Percentiles rank a stretch among this genome's conserved stretches.
Conservation (phyloP, 1,140 invertebrate genomes). For the Rhopalosiphum padi region DNA sequence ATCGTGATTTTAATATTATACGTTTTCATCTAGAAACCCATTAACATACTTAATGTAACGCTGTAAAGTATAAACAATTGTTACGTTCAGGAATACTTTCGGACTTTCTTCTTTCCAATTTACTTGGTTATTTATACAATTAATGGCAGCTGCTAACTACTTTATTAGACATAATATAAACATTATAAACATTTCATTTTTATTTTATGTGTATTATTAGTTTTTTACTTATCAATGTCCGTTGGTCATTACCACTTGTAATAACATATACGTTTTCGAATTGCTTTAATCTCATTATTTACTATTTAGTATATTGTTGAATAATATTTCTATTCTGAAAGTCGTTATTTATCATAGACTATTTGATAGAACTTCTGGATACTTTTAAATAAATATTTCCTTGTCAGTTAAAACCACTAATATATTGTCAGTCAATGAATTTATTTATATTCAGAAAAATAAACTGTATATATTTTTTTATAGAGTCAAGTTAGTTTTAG, state of each 20-base stretch:
- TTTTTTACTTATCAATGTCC: neutral
- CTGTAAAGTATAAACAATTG: neutral
- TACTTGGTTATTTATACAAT: neutral
- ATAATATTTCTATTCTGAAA: neutral
- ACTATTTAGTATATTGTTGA: neutral
- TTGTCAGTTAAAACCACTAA: neutral
- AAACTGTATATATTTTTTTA: neutral
- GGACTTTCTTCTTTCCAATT: constrained; percentile 18
- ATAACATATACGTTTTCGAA: neutral
- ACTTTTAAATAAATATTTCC: neutral
- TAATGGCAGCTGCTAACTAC: neutral
- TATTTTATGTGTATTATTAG: neutral
- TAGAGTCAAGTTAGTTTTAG: neutral
- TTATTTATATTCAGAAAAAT: neutral
- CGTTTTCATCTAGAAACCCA: neutral
- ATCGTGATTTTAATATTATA: neutral
- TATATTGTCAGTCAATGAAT: no score
- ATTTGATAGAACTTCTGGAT: neutral
- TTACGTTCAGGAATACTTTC: constrained; percentile 21
- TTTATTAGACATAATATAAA: neutral
- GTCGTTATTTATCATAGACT: neutral
- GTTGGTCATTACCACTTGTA: neutral
- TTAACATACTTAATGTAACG: constrained; percentile 7
- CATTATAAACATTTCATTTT: neutral
- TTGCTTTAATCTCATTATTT: neutral